Base-by-base conservation (phyloP, 2,797 vertebrate genomes). In the Phylloscopus collybita region DNA sequence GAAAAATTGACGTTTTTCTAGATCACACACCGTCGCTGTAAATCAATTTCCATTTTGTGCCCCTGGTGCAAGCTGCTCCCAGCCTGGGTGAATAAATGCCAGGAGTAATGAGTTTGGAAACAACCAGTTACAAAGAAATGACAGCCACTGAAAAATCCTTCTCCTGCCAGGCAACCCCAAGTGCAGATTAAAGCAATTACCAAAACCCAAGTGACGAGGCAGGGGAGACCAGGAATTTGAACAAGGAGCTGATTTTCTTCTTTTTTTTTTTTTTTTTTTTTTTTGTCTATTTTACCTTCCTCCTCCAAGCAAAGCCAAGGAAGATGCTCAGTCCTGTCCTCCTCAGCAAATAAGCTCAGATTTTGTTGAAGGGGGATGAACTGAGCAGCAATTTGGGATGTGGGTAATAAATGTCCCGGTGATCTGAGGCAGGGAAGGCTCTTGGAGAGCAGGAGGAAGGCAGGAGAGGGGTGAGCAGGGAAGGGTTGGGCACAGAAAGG, bases 71-170 rank as follows among this genome's bases (percentile, higher is more conserved):
- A 87, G 92, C 93, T 60, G 61, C 79, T 78, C 62, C 85, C 88
- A 94, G 95, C 82, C 93, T 90, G 36, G 72, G 94, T 90, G 96
- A 95, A 97, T 92, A 97, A 96, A 96, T 74, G 93, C 97, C 97
- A 94, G 64, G 81, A 73, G 71, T 96, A 92, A 97, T 93, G 96
- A 97, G 95, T 95, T 94, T 80, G 71, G 90, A 95, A 96, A 96
- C 82, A 90, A 74, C 69, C 78, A 44, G 96, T 9, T 72, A 97
- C 95, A 95, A 92, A 96, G 95, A 88, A 95, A 90, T 64, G 94
- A 92, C 78, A 76, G 88, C 4, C 40, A 18, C 26, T 40, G 54
- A 92, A 87, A 95, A 94, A 95, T 67, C 45, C 47, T 88, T 22
- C 71, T 18, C 14, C 67, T 92, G 86, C 88, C 94, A 89, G 92